These are phyloP conservation scores for Urophycis tenuis DNA, from an alignment of 2,797 vertebrate species.

Conservation along the genomic window DNA sequence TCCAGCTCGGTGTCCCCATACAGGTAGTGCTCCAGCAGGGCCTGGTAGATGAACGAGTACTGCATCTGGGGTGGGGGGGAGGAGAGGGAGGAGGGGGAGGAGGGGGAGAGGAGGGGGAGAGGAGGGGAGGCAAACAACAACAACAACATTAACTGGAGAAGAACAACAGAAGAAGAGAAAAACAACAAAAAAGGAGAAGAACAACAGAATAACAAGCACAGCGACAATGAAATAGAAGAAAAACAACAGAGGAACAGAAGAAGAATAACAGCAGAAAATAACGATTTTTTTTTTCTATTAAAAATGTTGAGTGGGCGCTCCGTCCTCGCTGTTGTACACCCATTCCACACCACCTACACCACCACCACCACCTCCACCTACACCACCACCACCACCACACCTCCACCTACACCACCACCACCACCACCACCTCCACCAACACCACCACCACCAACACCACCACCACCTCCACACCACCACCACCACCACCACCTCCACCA, in stretches of 20 bases:
- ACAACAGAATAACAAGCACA: too few species aligned
- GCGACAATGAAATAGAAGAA: too few species aligned
- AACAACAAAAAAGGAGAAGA: not conserved
- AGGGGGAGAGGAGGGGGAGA: not conserved
- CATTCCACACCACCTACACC: not conserved
- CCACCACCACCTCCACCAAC: not conserved
- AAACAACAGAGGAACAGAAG: too few species aligned
- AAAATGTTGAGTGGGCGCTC: not conserved
- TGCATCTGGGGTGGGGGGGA: slow-evolving; percentile 78
- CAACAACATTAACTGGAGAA: not conserved
- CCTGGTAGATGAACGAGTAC: slow-evolving; percentile 98
- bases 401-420: too few species aligned
- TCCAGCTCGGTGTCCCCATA: slow-evolving; percentile 97
- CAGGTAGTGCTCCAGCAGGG: slow-evolving; percentile 92
- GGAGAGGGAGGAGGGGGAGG: slow-evolving; percentile 9
- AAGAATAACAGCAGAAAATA: too few species aligned
- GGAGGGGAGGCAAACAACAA: too few species aligned
- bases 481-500: not conserved
- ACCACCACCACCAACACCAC: not conserved
- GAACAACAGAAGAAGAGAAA: not conserved
- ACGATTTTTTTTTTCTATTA: too few species aligned
- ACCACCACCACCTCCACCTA: too few species aligned
- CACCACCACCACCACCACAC: too few species aligned
- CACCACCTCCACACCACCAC: not conserved
- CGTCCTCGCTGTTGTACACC: not conserved